Base-by-base conservation (phyloP, 1,140 invertebrate genomes). In the Macrosteles quadrilineatus region DNA sequence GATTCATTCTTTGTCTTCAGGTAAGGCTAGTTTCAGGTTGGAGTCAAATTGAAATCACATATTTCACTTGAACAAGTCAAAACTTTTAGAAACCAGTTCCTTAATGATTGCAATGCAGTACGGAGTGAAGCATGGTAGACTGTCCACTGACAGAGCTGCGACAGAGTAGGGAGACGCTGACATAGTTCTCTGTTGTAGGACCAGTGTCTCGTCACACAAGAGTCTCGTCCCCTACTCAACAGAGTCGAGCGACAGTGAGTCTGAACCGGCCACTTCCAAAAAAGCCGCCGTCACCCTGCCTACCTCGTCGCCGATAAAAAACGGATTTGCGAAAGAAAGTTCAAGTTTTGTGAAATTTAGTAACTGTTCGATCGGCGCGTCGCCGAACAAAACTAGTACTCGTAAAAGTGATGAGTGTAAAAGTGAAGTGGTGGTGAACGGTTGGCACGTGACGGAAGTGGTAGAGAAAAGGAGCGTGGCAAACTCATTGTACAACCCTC, bases 181-280 rank as follows among this genome's bases (percentile, higher is more conserved):
- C 23, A 25, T 27, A n/a, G 55, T 25, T 59, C n/a, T 59, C 25
- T 59, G 55, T 59, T 59, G 25, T 59, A 59, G 55, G 55, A 59
- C 25, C 55, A 30, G 30, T 17, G 40, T 36, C 31, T n/a, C n/a
- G n/a, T n/a, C n/a, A n/a, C 14, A 29, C 2, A 43, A 57, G 31
- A 72, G 73, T 40, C 45, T 74, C 9, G 73, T 74, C 19, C 73
- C 73, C 21, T 74, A 74, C 31, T 53, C 70, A n/a, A 64, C 68
- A 9, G 73, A 74, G 30, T 74, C 73, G 6, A 74, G 73, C 69
- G 71, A 72, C 14, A 69, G 71, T 67, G 73, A 74, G 21, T 40
- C 59, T 6, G 73, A 74, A 71, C 29, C 45, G n/a, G 25, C 47
- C 30, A 45, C 68, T n/a, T 19, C 63, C n/a, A 67, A 71, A 68